Conservation (phyloP, 2,797 vertebrate genomes). For the Myoxocephalus aenaeus region DNA sequence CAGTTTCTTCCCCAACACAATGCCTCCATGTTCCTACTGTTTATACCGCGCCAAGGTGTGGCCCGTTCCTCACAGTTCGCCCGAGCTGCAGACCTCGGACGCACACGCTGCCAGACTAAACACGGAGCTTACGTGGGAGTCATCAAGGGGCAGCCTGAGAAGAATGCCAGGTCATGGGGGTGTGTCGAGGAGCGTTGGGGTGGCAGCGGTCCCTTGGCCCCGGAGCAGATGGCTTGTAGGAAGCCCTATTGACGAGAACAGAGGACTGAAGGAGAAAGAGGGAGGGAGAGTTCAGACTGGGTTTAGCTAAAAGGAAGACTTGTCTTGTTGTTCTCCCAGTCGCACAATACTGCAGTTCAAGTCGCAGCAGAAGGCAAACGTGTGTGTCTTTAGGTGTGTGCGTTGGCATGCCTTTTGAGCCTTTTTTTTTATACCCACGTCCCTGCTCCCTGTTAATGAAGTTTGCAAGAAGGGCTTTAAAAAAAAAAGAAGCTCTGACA, state of each 20-base stretch:
- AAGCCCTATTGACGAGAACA: constrained; percentile 71
- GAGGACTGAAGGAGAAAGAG: constrained; percentile 54
- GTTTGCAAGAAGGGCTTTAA: constrained; percentile 60
- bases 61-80: constrained; percentile 44
- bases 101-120: constrained; percentile 77
- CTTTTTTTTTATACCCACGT: constrained; percentile 50
- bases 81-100: constrained; percentile 53
- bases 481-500: constrained; percentile 77
- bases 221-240: constrained; percentile 79
- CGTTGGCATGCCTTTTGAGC: constrained; percentile 58
- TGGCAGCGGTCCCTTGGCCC: constrained; percentile 71
- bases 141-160: constrained; percentile 61
- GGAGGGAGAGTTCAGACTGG: constrained; percentile 64
- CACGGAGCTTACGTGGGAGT: constrained; percentile 70
- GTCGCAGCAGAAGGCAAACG: constrained; percentile 73
- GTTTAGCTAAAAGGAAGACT: constrained; percentile 76
- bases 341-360: constrained; percentile 74
- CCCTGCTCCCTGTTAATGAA: constrained; percentile 68
- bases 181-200: constrained; percentile 60
- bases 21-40: constrained; percentile 40
- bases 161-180: constrained; percentile 82
- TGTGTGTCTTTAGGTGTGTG: constrained; percentile 57
- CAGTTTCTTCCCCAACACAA: constrained; percentile 27
- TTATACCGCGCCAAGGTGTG: constrained; percentile 65
- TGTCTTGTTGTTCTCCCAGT: constrained; percentile 71